phyloP scores from a whole-genome alignment of 2,888 invertebrate genomes.

The Serripes groenlandicus region DNA sequence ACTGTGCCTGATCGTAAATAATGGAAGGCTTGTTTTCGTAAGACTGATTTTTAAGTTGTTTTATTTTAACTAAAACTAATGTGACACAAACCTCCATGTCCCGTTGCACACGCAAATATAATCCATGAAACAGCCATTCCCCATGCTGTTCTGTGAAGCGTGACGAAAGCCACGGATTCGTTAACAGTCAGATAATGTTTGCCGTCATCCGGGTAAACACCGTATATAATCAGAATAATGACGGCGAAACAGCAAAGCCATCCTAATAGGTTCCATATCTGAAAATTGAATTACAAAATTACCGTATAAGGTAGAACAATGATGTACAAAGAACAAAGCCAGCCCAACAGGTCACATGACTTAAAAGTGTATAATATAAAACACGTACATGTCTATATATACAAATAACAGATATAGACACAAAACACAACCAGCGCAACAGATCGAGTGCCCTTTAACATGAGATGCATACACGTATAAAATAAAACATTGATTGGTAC shows the following conservation, averaged over 20 bases:
- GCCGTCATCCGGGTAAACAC: not conserved
- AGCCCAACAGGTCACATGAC: not conserved
- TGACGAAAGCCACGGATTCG: conserved; percentile 13
- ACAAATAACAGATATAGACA: too few species aligned
- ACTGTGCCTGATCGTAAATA: too few species aligned
- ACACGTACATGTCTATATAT: not conserved
- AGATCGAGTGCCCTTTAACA: too few species aligned
- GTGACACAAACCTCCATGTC: conserved; percentile 2
- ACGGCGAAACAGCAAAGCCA: not conserved
- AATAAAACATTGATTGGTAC: too few species aligned
- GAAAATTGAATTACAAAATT: not conserved
- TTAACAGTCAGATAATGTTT: conserved; percentile 10
- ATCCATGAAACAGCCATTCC: conserved; percentile 4
- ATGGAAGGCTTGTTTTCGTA: too few species aligned
- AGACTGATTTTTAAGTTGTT: not conserved
- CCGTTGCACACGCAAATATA: conserved; percentile 13
- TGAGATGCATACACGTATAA: too few species aligned
- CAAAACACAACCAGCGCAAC: too few species aligned
- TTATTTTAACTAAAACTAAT: not conserved
- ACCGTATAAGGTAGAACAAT: too few species aligned
- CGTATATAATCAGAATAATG: conserved; percentile 2
- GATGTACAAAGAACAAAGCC: too few species aligned
- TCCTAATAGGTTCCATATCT: not conserved
- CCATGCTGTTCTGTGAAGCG: conserved; percentile 7
- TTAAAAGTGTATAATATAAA: not conserved